phyloP scores from a whole-genome alignment of 1,140 invertebrate species.

The Steinernema feltiae region DNA sequence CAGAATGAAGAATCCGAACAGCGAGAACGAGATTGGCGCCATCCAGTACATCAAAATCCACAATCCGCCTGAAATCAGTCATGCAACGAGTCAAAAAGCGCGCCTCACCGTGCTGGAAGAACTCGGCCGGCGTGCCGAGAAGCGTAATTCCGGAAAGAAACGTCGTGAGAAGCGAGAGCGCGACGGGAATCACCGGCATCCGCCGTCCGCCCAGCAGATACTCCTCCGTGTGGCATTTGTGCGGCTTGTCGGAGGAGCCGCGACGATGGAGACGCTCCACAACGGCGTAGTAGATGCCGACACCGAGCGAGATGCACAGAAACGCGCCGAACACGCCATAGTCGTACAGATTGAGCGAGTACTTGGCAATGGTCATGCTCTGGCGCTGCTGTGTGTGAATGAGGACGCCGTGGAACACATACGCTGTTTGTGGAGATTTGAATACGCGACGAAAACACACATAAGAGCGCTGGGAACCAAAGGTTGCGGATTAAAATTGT shows the following conservation, averaged over 20 bases:
- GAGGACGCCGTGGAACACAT: no score
- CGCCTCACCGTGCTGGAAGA: conserved; percentile 19
- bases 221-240: conserved; percentile 16
- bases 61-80: background rate
- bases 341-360: no score
- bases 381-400: no score
- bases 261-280: background rate
- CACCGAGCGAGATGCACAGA: conserved; percentile 13
- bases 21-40: background rate
- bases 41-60: background rate
- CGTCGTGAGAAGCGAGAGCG: conserved; percentile 45
- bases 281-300: conserved; percentile 4
- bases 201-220: conserved; percentile 39
- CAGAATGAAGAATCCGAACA: background rate
- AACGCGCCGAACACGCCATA: conserved; percentile 13
- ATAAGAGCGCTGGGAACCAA: no score
- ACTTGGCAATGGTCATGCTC: no score
- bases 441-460: no score
- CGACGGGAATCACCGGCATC: conserved; percentile 43
- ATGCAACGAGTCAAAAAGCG: background rate
- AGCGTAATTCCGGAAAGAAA: conserved; percentile 51
- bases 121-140: conserved; percentile 42
- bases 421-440: no score
- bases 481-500: no score
- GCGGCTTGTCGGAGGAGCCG: background rate